Base-by-base conservation (phyloP, 1,140 invertebrate genomes). In the Teleopsis dalmanni region DNA sequence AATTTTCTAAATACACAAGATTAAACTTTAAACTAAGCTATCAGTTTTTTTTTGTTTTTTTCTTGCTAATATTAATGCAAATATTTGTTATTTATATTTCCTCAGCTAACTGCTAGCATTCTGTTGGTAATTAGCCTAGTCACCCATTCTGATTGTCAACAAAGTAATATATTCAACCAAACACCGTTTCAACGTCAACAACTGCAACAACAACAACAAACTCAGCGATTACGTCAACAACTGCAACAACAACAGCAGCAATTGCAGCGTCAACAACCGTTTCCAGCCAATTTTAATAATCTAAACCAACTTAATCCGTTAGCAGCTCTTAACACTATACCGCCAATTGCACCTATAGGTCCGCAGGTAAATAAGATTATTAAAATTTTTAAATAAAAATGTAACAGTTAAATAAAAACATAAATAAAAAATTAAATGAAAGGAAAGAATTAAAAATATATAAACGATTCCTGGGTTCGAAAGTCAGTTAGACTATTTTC, bases 161-260 rank as follows among this genome's bases (percentile, higher is more conserved):
- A 44, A 18, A 49, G 48, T n/a, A 50, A 60, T 3, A 42, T 57
- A 1, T 68, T 68, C 21, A 59, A 57, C 48, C 59, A 60, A 50
- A 41, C 55, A 41, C 51, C 53, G 13, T 59, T 57, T 11, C 58
- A 60, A 36, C 55, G 56, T 37, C 56, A 53, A 45, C 58, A 57
- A 21, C 52, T 38, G 27, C 50, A 52, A 13, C 44, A 45, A 19
- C 45, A 38, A 6, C 57, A 47, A 4, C 43, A 53, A 11, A 57
- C 53, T n/a, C 42, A 47, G 6, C 48, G 42, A 13, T 42, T 36
- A 38, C 48, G 35, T 10, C 48, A 47, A 13, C 48, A 52, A n/a
- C 60, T 55, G 16, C 60, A 57, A 23, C 57, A 52, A 22, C 37
- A 49, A 47, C 50, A 54, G 1, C 60, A 59, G 18, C 58, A 60